phyloP scores from a whole-genome alignment of 2,113 vertebrate genomes.

The Chrysochloris asiatica region DNA sequence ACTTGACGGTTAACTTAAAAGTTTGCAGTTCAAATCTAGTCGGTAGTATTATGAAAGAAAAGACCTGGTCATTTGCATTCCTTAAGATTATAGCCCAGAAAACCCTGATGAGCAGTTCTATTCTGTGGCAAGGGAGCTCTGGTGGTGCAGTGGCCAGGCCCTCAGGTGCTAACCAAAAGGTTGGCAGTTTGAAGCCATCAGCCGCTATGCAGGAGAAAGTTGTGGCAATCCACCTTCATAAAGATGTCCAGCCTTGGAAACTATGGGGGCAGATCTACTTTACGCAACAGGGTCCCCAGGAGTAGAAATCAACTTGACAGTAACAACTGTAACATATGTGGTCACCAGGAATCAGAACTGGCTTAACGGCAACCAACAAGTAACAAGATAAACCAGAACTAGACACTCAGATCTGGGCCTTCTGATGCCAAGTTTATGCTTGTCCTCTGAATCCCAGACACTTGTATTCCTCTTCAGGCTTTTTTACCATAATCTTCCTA shows the following conservation, averaged over 20 bases:
- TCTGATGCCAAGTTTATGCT: background rate
- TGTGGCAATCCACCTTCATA: background rate
- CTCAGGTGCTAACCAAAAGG: background rate
- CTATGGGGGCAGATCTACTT: too few relatives aligned
- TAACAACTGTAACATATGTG: background rate
- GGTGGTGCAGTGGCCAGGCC: background rate
- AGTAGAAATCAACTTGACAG: too few relatives aligned
- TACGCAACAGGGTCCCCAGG: too few relatives aligned
- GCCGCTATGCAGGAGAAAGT: background rate
- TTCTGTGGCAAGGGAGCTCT: background rate
- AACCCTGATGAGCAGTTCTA: background rate
- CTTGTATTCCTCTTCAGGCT: background rate
- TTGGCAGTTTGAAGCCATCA: background rate
- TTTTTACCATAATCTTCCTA: background rate
- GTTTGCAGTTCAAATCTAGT: background rate
- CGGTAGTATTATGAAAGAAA: background rate
- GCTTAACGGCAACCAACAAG: background rate
- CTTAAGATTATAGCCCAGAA: background rate
- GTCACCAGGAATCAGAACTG: background rate
- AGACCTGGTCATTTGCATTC: background rate
- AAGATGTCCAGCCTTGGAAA: background rate
- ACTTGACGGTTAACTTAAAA: background rate
- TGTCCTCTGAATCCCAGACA: background rate
- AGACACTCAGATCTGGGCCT: background rate
- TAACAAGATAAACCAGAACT: background rate